These are phyloP conservation scores for Bellardia bayeri DNA, from an alignment of 2,888 invertebrate genomes.

Conservation along the genomic window DNA sequence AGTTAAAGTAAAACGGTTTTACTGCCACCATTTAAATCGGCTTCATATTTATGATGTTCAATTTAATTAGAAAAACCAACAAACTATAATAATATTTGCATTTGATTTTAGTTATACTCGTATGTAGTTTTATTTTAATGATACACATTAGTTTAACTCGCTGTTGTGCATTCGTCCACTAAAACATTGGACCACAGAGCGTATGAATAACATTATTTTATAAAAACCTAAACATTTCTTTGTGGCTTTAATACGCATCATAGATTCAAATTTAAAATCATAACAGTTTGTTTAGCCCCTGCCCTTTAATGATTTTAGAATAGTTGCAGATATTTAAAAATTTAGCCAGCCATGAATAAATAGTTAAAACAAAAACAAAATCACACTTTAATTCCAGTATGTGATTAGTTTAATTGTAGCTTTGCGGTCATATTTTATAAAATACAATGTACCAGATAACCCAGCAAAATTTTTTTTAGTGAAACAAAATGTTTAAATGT, in stretches of 20 bases:
- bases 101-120: slow-evolving; percentile 55
- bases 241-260: slow-evolving; percentile 56
- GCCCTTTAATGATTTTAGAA: neutral
- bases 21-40: neutral
- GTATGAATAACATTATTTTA: slow-evolving; percentile 69
- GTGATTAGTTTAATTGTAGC: slow-evolving; percentile 84
- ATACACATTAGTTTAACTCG: neutral
- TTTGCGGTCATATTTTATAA: slow-evolving; percentile 73
- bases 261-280: slow-evolving; percentile 55
- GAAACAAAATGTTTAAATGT: too few relatives aligned
- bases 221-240: slow-evolving; percentile 66
- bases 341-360: slow-evolving; percentile 46
- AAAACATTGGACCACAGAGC: slow-evolving; percentile 49
- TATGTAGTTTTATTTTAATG: neutral
- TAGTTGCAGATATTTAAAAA: slow-evolving; percentile 47
- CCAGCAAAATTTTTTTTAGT: slow-evolving; percentile 5
- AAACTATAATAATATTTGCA: slow-evolving; percentile 77
- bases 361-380: slow-evolving; percentile 69
- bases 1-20: slow-evolving; percentile 3
- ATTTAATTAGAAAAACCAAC: slow-evolving; percentile 66
- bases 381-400: slow-evolving; percentile 82
- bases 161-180: neutral
- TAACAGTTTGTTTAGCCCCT: slow-evolving; percentile 44
- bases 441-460: slow-evolving; percentile 27
- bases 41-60: slow-evolving; percentile 38